Evolutionary conservation across 2,888 invertebrate genomes (phyloP).

Genomic region (Apoderus coryli): DNA sequence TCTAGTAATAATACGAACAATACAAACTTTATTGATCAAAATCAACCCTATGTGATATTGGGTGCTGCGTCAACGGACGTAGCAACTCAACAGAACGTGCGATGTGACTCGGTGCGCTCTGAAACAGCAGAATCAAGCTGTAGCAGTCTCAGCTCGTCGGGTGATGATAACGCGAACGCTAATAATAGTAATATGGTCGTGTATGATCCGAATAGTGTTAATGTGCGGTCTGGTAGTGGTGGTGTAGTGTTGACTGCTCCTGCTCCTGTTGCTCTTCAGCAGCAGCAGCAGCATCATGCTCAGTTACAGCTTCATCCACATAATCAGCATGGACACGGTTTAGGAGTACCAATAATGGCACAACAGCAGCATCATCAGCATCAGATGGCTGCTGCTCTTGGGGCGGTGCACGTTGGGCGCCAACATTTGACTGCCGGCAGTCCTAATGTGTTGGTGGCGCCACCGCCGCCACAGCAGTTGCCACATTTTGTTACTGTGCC

Average conservation of each 20-base stretch:
- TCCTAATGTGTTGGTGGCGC: conserved; percentile 17
- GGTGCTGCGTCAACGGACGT: too few relatives aligned
- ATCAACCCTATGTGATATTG: conserved; percentile 27
- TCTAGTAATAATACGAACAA: conserved; percentile 26
- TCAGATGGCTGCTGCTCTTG: too few relatives aligned
- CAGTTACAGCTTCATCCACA: too few relatives aligned
- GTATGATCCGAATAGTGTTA: conserved; percentile 34
- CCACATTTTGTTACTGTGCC: conserved; percentile 46
- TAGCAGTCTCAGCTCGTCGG: conserved; percentile 37
- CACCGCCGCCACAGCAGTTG: conserved; percentile 23
- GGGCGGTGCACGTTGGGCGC: conserved; percentile 10
- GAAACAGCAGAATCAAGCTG: conserved; percentile 45
- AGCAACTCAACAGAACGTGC: conserved; percentile 26
- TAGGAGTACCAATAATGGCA: too few relatives aligned
- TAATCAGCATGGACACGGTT: too few relatives aligned
- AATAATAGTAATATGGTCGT: conserved; percentile 28
- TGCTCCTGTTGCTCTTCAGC: conserved; percentile 18
- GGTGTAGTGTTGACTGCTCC: conserved; percentile 29
- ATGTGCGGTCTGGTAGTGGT: conserved; percentile 30
- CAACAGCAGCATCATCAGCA: conserved; percentile 16
- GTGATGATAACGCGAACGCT: conserved; percentile 25
- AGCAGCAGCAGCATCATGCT: too few relatives aligned
- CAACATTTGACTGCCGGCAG: conserved; percentile 14
- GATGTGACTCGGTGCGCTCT: conserved; percentile 43
- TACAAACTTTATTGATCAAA: too few relatives aligned